Base-by-base conservation (phyloP, 2,888 invertebrate species). In the Leptinotarsa peninsularis region DNA sequence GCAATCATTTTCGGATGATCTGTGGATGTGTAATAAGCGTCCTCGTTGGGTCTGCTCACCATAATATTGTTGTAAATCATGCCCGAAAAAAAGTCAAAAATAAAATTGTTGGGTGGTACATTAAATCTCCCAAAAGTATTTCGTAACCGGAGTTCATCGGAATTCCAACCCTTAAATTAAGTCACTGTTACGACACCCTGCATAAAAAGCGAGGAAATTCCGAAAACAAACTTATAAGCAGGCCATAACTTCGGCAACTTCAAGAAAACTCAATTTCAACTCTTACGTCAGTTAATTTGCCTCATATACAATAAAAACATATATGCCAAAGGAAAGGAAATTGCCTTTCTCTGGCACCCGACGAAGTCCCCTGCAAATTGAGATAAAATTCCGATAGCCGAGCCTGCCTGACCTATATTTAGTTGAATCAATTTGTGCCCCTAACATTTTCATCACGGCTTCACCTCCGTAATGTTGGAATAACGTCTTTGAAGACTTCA, bases 371-470 rank as follows among this genome's bases (percentile, higher is more conserved):
- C 3, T 1, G 58, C 14, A 58, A 58, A 58, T 23, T 14, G 58
- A 58, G 58, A 58, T 58, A 58, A 58, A 58, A 58, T 58, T 23
- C 58, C 58, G 58, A 58, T 58, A 13, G 13, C 23, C 58, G 21
- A 58, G 58, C 58, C 58, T 14, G 58, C 54, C 21, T 58, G 58
- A 58, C 58, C 58, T 58, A 58, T 58, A 58, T 58, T 21, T 23
- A 58, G 58, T 14, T 15, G 58, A 58, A 58, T 58, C 58, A 58
- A 58, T 58, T 58, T 58, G 23, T 58, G 58, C 58, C 23, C 21
- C 58, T 58, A 58, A 58, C 58, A 23, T 58, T 58, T 58, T 58
- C 58, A 58, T 58, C 58, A 23, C 58, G 58, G 27, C 23, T 58
- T 58, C 58, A 58, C 58, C 58, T 27, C 58, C 27, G 23, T 23